These are phyloP conservation scores for Lampris incognitus DNA, from an alignment of 2,113 vertebrate species.

Conservation along the genomic window DNA sequence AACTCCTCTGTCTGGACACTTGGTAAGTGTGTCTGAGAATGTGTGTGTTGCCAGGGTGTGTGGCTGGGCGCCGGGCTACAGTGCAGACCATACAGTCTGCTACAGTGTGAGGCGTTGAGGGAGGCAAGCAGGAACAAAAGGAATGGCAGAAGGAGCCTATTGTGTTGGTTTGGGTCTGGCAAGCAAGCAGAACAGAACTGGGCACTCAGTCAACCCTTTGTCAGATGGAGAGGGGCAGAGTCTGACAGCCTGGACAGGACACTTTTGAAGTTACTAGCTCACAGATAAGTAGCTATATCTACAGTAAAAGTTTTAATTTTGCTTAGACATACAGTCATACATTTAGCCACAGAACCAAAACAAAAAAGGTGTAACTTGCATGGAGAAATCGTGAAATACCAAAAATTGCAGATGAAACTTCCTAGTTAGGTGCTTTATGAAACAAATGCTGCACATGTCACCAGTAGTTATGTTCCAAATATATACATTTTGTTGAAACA, in stretches of 20 bases:
- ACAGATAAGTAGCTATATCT: constrained; percentile 25
- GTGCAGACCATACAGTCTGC: constrained; percentile 55
- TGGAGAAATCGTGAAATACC: too few relatives aligned
- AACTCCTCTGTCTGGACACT: constrained; percentile 52
- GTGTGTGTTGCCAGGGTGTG: constrained; percentile 58
- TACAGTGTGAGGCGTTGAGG: constrained; percentile 63
- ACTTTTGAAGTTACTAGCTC: constrained; percentile 40
- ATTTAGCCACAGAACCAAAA: too few relatives aligned
- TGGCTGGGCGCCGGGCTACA: constrained; percentile 16
- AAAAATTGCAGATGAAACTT: too few relatives aligned
- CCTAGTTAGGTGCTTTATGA: too few relatives aligned
- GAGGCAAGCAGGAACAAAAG: constrained; percentile 69
- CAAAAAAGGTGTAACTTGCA: too few relatives aligned
- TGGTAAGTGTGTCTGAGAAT: constrained; percentile 65
- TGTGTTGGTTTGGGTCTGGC: constrained; percentile 69
- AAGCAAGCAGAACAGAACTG: constrained; percentile 58
- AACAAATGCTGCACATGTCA: too few relatives aligned
- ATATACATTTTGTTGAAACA: neutral
- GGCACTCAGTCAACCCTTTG: constrained; percentile 41
- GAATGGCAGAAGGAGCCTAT: constrained; percentile 71
- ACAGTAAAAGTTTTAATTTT: constrained; percentile 6
- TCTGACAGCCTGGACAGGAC: constrained; percentile 30
- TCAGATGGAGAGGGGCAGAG: constrained; percentile 49
- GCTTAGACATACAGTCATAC: too few relatives aligned
- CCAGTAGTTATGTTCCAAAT: too few relatives aligned